These are phyloP conservation scores for Entelurus aequoreus DNA, from an alignment of 2,113 vertebrate species.

Conservation along the genomic window DNA sequence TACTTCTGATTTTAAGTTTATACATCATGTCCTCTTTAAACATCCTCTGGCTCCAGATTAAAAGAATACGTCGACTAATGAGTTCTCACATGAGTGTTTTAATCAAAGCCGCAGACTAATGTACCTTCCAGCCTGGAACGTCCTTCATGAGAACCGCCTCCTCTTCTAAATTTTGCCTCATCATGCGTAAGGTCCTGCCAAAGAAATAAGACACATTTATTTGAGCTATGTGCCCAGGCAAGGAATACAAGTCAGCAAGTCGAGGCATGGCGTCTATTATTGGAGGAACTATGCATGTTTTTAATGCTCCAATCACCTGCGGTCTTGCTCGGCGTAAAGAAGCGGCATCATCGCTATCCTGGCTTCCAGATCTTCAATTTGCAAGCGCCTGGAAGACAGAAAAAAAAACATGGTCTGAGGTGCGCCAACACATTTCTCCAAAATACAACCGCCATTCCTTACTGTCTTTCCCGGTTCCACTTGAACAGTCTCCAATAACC, in stretches of 20 bases:
- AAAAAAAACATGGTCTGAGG: not conserved
- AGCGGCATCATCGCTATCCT: slow-evolving; percentile 83
- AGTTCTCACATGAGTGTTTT: too few species aligned
- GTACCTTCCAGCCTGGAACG: slow-evolving; percentile 89
- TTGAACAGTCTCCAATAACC: slow-evolving; percentile 80
- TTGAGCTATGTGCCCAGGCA: not conserved
- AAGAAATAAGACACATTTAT: not conserved
- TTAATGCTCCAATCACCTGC: slow-evolving; percentile 65
- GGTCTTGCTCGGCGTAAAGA: slow-evolving; percentile 82
- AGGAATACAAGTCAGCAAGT: too few species aligned
- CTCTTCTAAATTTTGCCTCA: slow-evolving; percentile 87
- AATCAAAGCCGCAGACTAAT: not conserved
- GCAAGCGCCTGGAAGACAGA: slow-evolving; percentile 71
- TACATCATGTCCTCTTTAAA: too few species aligned
- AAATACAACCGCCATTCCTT: not conserved
- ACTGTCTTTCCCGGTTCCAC: slow-evolving; percentile 90
- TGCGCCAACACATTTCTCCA: not conserved
- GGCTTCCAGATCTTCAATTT: slow-evolving; percentile 85
- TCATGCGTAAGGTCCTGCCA: slow-evolving; percentile 71
- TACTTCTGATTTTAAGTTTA: too few species aligned
- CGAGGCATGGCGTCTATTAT: too few species aligned
- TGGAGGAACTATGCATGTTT: not conserved
- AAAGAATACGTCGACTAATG: too few species aligned
- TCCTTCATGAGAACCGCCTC: slow-evolving; percentile 89
- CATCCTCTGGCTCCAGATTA: too few species aligned